Percentiles rank a stretch among this genome's conserved stretches.
Conservation (phyloP, 2,888 invertebrate genomes). For the Patella depressa region DNA sequence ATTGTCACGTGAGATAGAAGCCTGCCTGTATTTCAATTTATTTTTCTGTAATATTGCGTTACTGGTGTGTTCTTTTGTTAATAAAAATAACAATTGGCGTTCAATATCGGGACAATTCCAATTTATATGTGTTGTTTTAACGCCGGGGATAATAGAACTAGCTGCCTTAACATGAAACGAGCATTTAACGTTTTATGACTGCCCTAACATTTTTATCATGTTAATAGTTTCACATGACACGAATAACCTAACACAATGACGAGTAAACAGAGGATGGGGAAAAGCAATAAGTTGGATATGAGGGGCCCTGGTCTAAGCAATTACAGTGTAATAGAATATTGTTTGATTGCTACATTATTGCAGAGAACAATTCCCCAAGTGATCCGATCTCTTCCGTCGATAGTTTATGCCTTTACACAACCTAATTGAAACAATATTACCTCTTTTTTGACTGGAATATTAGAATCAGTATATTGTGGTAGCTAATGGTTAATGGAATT, state of each 20-base stretch:
- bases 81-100: slow-evolving; percentile 10
- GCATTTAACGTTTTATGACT: background rate
- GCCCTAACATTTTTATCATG: background rate
- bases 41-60: slow-evolving; percentile 11
- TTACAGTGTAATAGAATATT: slow-evolving; percentile 2
- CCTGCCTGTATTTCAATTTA: slow-evolving; percentile 10
- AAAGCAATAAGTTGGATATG: background rate
- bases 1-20: background rate
- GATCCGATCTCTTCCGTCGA: too few species aligned
- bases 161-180: background rate
- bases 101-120: background rate
- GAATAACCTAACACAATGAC: background rate
- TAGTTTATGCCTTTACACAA: too few species aligned
- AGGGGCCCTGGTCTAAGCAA: slow-evolving; percentile 8
- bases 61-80: slow-evolving; percentile 5
- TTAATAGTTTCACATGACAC: background rate
- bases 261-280: background rate
- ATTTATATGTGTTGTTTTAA: slow-evolving; percentile 10
- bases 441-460: too few species aligned
- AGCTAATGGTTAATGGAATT: too few species aligned
- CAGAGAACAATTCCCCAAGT: too few species aligned
- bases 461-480: too few species aligned
- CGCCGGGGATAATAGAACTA: background rate
- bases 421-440: too few species aligned
- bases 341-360: background rate